Evolutionary conservation across 2,113 vertebrate species (phyloP), one percentile per base, ranked within the genome.

Genomic region (Urocitellus parryii): DNA sequence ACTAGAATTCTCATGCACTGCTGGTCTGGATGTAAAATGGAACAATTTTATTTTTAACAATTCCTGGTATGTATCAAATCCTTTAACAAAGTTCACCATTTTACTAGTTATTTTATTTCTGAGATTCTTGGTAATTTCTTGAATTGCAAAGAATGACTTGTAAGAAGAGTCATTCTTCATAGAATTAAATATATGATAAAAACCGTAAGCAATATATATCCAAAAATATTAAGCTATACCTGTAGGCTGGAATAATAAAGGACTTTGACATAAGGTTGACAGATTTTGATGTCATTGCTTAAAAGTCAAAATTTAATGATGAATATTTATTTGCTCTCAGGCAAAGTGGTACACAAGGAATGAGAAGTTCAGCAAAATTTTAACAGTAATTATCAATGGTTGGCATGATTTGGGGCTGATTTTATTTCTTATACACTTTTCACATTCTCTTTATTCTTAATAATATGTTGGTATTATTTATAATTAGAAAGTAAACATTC

Each of bases 401-500:
- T 45, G 45, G 45, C 45, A 45, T 45, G 45, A 45, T 45, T 45
- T 45, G 0, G 45, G 45, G 45, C 37, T 63, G 34, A 63, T 32
- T 61, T 72, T 72, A 53, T 77, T 56, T 67, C 58, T 37, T 73
- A 3, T 27, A 63, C 18, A 72, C 14, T 88, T 77, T 32, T 6
- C 6, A 2, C 65, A 76, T 53, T 87, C 14, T 72, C n/a, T 63
- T 58, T 18, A 24, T 29, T 89, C 56, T 93, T 39, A 77, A 77
- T 83, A 95, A 82, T 76, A 53, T 65, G 63, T 67, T 37, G 90
- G 9, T 90, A 32, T 76, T 94, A 45, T 45, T 45, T 45, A 32
- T 45, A 3, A 82, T 91, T 45, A 72, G 45, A 80, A 91, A 77
- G 91, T 25, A 81, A 34, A 89, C 39, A 65, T 88, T 82, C 87